Base-by-base conservation (phyloP, 2,797 vertebrate genomes). In the Cichlasoma orientale region DNA sequence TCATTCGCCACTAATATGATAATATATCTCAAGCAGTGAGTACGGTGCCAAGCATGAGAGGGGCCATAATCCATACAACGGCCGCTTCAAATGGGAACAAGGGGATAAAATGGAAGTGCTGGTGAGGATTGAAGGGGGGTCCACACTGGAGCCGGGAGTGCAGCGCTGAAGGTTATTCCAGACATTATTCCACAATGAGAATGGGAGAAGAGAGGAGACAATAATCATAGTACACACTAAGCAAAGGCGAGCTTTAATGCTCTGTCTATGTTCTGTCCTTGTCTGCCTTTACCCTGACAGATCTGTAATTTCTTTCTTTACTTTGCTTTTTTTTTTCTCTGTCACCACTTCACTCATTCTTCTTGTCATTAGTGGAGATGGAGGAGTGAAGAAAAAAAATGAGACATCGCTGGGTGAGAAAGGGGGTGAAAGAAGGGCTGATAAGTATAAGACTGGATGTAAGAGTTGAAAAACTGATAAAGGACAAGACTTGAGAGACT, bases 1-100 rank as follows among this genome's bases (percentile, higher is more conserved):
- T 94, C 93, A 94, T 83, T 92, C 90, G 78, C 77, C 86, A 74
- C 91, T 93, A 92, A 93, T 92, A 93, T 93, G 87, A 94, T 93
- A 86, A 94, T 93, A 90, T 84, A 92, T 93, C 91, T 93, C 69
- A 23, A 58, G 68, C 83, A 19, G 74, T 54, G 79, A 87, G 84
- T 57, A 81, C 74, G 1, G 79, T 87, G 89, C 90, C 86, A 90
- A 87, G 83, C 79, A 74, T 75, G 90, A 91, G 90, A 91, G 84
- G 87, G 84, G 87, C 88, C 85, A 86, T 92, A 92, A 93, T 94
- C 91, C 88, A 80, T 68, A 79, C 78, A 82, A 88, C 83, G 77
- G 70, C 83, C 55, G 83, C 88, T 87, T 75, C 75, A 82, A 80
- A 92, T 86, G 81, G 79, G 90, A 89, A 83, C 75, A 89, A 88